Base-by-base conservation (phyloP, 2,113 vertebrate species). In the Anser cygnoides region DNA sequence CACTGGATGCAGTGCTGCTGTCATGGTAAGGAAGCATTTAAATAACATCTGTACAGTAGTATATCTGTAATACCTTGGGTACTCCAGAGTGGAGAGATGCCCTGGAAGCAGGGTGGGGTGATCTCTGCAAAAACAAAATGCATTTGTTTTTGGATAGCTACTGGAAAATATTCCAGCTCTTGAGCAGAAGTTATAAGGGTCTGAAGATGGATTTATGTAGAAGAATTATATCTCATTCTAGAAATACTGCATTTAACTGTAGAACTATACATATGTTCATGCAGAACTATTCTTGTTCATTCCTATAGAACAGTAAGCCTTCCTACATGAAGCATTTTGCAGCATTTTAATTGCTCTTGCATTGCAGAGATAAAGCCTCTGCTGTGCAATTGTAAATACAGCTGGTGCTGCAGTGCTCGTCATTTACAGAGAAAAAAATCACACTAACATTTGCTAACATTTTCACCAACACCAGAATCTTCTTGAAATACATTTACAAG, bases 391-490 rank as follows among this genome's bases (percentile, higher is more conserved):
- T 78, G 50, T 91, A 89, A 94, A 87, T 94, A 91, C 67, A 92
- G 75, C 93, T 95, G 76, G 71, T 91, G 41, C 75, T 83, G 54
- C 72, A 77, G 44, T 46, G 44, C 55, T 74, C 95, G 54, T 70
- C 46, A 65, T 33, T 81, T 91, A 43, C 22, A 68, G 79, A 81
- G 54, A 41, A 44, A 72, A 70, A 84, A 73, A 77, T 26, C 8
- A 3, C 29, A 50, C 35, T 63, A 82, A 70, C 55, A 63, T 86
- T 86, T 8, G 2, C 57, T 68, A 89, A 76, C 43, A 50, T 78
- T 91, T 96, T 86, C 70, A 82, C 43, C 83, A 86, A 57, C 88
- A 79, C 21, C 65, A 78, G 85, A 94, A 90, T 65, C 78, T 58
- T 92, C 77, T 44, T 78, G 72, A 90, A 92, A 95, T 66, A 86